phyloP scores from a whole-genome alignment of 64 coral and sea anemone genomes.

The Pocillopora verrucosa region DNA sequence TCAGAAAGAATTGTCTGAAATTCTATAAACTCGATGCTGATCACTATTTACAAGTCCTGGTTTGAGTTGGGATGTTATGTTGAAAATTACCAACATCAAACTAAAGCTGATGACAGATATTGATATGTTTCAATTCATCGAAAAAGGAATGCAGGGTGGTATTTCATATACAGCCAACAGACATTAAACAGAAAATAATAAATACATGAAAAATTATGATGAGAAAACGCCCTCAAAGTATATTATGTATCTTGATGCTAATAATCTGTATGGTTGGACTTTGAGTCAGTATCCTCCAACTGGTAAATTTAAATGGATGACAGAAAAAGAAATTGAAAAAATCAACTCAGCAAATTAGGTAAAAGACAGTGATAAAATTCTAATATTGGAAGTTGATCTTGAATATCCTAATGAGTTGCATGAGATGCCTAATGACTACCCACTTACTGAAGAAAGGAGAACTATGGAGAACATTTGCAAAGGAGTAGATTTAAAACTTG shows the following conservation, averaged over 20 bases:
- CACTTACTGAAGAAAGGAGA: no score
- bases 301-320: background rate
- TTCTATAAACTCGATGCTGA: constrained; percentile 8
- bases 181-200: background rate
- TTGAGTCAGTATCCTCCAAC: background rate
- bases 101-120: no score
- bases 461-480: no score
- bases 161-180: background rate
- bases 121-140: no score
- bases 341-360: background rate
- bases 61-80: background rate
- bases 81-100: constrained; percentile 2
- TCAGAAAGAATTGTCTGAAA: background rate
- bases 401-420: no score
- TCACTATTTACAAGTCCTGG: background rate
- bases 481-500: no score
- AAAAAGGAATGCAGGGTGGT: no score
- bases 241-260: constrained; percentile 9
- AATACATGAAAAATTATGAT: background rate
- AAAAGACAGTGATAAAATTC: background rate
- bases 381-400: constrained; percentile 20
- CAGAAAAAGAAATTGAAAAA: background rate
- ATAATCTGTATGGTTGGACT: constrained; percentile 16
- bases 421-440: no score
- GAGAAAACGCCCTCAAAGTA: background rate